phyloP scores from a whole-genome alignment of 2,888 invertebrate genomes.

The Euphydryas editha region DNA sequence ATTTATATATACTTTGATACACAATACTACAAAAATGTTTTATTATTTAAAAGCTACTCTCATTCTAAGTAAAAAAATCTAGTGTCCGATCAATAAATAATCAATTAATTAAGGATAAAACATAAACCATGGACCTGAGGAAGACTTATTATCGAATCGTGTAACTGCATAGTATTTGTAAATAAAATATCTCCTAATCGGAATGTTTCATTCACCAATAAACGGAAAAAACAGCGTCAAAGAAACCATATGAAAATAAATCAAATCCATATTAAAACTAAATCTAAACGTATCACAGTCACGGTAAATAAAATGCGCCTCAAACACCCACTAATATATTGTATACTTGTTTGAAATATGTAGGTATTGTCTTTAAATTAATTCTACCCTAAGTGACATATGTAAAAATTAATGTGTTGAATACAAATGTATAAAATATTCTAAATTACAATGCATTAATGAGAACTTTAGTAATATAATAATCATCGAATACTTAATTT shows the following conservation, averaged over 20 bases:
- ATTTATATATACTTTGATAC: neutral
- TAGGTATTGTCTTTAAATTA: neutral
- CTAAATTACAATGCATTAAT: constrained; percentile 19
- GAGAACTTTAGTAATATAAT: constrained; percentile 3
- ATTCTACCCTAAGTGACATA: constrained; percentile 1
- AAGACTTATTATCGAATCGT: constrained; percentile 28
- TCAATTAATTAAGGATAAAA: constrained; percentile 12
- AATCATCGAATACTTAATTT: constrained; percentile 9
- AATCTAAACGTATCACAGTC: constrained; percentile 73
- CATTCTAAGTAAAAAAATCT: constrained; percentile 7
- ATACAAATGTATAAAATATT: constrained; percentile 26
- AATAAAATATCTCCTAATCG: constrained; percentile 21
- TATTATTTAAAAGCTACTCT: neutral
- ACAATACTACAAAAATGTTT: neutral
- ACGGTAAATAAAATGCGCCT: constrained; percentile 74
- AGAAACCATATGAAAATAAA: constrained; percentile 11
- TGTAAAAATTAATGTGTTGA: constrained; percentile 1
- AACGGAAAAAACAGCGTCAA: constrained; percentile 17
- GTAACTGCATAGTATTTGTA: constrained; percentile 7
- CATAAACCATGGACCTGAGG: constrained; percentile 29
- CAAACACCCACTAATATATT: constrained; percentile 1
- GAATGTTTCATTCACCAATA: constrained; percentile 33
- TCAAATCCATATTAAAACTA: constrained; percentile 42
- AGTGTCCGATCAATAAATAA: constrained; percentile 19
- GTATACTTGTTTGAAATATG: constrained; percentile 1